Evolutionary conservation across 2,113 vertebrate species (phyloP).

Genomic region (Siphamia tubifer): DNA sequence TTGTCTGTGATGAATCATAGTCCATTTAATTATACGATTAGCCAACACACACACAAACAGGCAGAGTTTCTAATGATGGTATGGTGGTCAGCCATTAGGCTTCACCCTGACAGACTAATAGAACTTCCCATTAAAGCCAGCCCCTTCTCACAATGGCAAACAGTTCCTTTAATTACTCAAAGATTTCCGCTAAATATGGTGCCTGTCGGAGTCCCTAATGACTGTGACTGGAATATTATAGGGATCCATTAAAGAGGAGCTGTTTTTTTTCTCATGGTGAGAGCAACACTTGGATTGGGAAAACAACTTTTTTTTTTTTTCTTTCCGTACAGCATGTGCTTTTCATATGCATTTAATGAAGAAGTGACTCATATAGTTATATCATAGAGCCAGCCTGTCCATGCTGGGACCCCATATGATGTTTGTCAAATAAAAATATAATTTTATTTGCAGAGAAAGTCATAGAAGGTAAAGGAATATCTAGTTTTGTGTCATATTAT

Average conservation of each 20-base stretch:
- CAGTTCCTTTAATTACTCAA: constrained; percentile 74
- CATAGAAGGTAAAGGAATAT: no score
- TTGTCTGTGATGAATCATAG: constrained; percentile 48
- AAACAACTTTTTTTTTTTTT: no score
- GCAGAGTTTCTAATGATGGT: constrained; percentile 52
- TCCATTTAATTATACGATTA: constrained; percentile 55
- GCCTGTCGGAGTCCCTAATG: constrained; percentile 65
- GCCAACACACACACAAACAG: constrained; percentile 15
- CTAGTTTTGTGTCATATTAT: no score
- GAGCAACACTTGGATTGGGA: not conserved
- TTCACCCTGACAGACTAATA: constrained; percentile 53
- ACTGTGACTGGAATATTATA: constrained; percentile 60
- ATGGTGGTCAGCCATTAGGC: constrained; percentile 48
- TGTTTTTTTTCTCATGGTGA: constrained; percentile 33
- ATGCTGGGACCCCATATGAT: no score
- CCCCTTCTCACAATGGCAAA: constrained; percentile 44
- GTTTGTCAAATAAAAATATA: no score
- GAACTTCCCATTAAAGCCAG: constrained; percentile 59
- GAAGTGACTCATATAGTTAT: no score
- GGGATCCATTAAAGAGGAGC: constrained; percentile 58
- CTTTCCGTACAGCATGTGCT: no score
- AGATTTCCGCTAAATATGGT: constrained; percentile 69
- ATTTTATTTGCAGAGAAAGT: no score
- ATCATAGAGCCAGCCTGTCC: no score
- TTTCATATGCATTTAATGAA: no score